phyloP scores from a whole-genome alignment of 2,797 vertebrate species.

The Morus bassanus region DNA sequence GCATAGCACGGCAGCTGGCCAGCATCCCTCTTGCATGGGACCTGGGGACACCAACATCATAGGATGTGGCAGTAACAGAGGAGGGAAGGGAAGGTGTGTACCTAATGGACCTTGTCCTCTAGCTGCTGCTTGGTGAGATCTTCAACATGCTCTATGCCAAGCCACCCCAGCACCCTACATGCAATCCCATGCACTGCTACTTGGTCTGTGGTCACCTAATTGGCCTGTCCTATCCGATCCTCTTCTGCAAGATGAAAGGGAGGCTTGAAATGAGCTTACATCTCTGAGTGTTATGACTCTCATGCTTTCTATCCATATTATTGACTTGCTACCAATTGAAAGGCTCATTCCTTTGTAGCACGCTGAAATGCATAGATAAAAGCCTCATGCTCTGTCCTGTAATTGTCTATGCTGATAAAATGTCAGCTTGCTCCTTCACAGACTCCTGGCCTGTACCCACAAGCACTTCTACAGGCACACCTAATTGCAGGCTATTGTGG shows the following conservation, averaged over 20 bases:
- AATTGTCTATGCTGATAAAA: background rate
- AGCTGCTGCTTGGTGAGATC: background rate
- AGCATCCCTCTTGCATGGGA: background rate
- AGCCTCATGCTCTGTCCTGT: background rate
- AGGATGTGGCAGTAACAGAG: background rate
- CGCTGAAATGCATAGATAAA: background rate
- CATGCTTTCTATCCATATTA: background rate
- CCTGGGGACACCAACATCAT: background rate
- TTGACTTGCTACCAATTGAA: background rate
- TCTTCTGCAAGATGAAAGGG: background rate
- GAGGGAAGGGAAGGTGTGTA: background rate
- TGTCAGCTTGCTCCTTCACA: background rate
- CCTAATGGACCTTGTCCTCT: background rate
- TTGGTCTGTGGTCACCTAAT: background rate
- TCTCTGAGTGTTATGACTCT: background rate
- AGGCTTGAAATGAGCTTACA: background rate
- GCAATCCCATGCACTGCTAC: background rate
- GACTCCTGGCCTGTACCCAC: background rate
- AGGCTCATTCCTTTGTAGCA: background rate
- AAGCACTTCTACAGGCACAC: background rate
- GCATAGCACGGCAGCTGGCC: accelerated
- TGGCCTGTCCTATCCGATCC: accelerated
- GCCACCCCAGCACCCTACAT: background rate
- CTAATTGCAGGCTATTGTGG: accelerated
- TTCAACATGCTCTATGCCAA: background rate